Evolutionary conservation across 1,140 invertebrate genomes (phyloP).

Genomic region (Macrocentrus cingulum): DNA sequence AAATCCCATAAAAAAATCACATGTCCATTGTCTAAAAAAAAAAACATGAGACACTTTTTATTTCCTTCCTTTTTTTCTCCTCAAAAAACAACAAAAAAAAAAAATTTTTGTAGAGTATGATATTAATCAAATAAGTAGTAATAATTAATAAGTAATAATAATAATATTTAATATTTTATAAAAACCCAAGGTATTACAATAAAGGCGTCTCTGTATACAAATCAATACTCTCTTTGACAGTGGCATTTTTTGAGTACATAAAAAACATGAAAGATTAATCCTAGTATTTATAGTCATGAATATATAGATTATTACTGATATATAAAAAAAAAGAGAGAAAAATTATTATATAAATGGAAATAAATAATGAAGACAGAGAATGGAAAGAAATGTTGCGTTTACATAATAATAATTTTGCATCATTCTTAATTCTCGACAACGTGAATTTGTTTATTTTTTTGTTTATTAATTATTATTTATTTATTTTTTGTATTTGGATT

Average conservation of each 20-base stretch:
- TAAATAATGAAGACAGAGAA: constrained; percentile 16
- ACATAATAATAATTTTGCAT: not conserved
- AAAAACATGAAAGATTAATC: not conserved
- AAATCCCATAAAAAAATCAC: constrained; percentile 13
- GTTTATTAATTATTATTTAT: no score
- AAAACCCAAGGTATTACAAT: not conserved
- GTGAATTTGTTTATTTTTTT: no score
- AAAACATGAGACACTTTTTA: constrained; percentile 1
- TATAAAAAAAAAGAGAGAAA: not conserved
- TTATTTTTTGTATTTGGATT: not conserved
- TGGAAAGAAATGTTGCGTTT: constrained; percentile 16
- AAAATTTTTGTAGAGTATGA: not conserved
- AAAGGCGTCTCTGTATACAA: not conserved
- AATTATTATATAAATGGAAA: not conserved
- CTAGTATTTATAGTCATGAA: constrained; percentile 11
- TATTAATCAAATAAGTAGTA: not conserved
- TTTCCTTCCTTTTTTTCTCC: no score
- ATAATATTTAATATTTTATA: not conserved
- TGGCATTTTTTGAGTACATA: not conserved
- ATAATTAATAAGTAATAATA: constrained; percentile 3
- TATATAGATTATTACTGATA: not conserved
- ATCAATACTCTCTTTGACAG: constrained; percentile 6
- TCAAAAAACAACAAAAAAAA: not conserved
- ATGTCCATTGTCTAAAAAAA: constrained; percentile 9
- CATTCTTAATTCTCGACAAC: no score